phyloP scores from a whole-genome alignment of 2,797 vertebrate species.

The Halcyon badia region DNA sequence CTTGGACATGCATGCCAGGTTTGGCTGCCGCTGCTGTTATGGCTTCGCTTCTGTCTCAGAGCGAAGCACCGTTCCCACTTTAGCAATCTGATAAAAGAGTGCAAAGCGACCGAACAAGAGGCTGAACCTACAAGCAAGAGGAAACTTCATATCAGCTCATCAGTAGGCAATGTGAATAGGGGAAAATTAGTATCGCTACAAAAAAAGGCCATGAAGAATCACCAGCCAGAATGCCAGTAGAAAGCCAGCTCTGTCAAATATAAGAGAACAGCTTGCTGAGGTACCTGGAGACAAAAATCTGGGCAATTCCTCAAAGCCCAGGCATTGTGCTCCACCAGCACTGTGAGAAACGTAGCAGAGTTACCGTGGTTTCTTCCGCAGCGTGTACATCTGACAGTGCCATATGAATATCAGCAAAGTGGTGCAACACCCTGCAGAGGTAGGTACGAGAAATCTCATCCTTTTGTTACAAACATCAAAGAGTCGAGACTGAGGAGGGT shows the following conservation, averaged over 20 bases:
- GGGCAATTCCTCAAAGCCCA: constrained; percentile 48
- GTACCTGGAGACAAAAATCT: constrained; percentile 37
- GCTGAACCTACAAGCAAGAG: neutral
- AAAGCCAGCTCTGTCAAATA: constrained; percentile 18
- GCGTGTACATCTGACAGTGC: neutral
- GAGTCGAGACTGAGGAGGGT: fast-evolving
- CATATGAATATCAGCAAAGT: neutral
- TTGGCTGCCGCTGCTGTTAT: neutral
- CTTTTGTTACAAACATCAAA: neutral
- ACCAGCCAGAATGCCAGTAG: constrained; percentile 9
- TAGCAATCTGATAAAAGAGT: constrained; percentile 16
- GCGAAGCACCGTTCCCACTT: neutral
- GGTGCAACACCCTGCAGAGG: neutral
- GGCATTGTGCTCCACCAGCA: constrained; percentile 4
- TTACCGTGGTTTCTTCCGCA: neutral
- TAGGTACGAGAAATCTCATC: neutral
- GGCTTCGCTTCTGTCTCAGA: neutral
- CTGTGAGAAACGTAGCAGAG: neutral
- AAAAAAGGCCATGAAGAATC: constrained; percentile 9
- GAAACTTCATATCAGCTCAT: constrained; percentile 22
- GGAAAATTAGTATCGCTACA: neutral
- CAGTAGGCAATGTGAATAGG: neutral
- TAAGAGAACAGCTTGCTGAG: neutral
- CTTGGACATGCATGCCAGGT: neutral
- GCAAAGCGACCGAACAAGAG: neutral